These are phyloP conservation scores for Falco peregrinus DNA, from an alignment of 2,797 vertebrate species.

Conservation along the genomic window DNA sequence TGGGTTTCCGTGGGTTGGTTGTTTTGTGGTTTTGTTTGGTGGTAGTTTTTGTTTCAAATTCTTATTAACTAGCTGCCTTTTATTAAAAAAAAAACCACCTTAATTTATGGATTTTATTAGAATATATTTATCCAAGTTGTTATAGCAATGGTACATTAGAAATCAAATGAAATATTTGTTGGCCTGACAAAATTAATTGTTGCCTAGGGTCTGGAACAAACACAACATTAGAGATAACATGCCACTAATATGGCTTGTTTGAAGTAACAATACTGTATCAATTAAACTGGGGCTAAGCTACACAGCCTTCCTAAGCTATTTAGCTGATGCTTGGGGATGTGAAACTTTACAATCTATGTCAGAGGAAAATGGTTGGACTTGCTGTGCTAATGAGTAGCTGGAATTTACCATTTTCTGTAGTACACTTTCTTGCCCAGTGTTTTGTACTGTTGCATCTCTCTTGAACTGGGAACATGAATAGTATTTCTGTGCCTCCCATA, in stretches of 20 bases:
- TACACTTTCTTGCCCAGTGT: neutral
- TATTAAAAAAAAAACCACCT: neutral
- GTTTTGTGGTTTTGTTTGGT: neutral
- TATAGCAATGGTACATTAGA: slow-evolving; percentile 53
- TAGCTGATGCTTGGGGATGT: slow-evolving; percentile 28
- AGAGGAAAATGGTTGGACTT: neutral
- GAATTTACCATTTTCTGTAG: neutral
- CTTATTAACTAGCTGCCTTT: neutral
- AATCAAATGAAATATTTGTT: slow-evolving; percentile 59
- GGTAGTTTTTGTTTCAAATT: neutral
- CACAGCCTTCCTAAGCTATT: slow-evolving; percentile 10
- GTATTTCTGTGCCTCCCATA: neutral
- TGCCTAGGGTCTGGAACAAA: slow-evolving; percentile 63
- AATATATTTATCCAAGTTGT: slow-evolving; percentile 50
- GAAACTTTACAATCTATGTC: neutral
- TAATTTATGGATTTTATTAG: slow-evolving; percentile 26
- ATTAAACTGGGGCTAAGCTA: slow-evolving; percentile 22
- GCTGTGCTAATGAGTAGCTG: neutral
- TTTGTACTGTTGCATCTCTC: neutral
- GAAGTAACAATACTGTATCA: slow-evolving; percentile 57
- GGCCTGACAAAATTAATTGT: slow-evolving; percentile 64
- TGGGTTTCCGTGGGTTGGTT: neutral
- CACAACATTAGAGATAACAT: slow-evolving; percentile 52
- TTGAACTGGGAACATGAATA: neutral
- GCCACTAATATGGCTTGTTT: slow-evolving; percentile 53